Conservation (phyloP, 1,140 invertebrate species). For the Cecropterus lyciades region DNA sequence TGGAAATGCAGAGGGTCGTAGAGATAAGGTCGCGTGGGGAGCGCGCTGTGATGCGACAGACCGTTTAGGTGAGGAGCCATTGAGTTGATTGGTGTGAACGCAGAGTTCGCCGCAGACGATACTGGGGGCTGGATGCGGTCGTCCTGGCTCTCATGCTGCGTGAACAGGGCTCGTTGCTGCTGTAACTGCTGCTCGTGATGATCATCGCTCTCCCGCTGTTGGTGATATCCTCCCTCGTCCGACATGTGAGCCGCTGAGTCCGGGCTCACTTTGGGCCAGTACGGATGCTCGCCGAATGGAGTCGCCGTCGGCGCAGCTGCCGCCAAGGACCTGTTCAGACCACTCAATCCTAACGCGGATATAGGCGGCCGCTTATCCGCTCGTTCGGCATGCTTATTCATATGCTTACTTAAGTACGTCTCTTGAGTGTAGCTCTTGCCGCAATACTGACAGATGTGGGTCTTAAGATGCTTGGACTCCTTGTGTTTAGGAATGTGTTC, state of each 20-base stretch:
- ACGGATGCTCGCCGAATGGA: constrained; percentile 88
- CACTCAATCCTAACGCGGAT: constrained; percentile 86
- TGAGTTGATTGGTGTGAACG: constrained; percentile 95
- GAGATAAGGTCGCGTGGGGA: constrained; percentile 92
- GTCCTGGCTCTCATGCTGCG: constrained; percentile 87
- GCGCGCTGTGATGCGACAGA: constrained; percentile 89
- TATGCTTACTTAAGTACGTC: constrained; percentile 99
- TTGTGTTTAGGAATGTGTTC: constrained; percentile 99
- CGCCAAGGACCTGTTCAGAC: constrained; percentile 82
- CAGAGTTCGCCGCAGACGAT: constrained; percentile 89
- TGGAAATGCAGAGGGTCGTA: constrained; percentile 96
- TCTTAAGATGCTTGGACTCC: constrained; percentile 99
- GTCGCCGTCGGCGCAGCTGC: constrained; percentile 79
- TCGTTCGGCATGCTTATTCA: constrained; percentile 98
- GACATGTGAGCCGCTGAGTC: constrained; percentile 89
- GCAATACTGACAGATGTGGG: constrained; percentile 99
- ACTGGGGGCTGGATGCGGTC: constrained; percentile 82
- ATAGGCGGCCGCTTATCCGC: constrained; percentile 95
- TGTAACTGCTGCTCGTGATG: constrained; percentile 88
- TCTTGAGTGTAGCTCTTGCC: constrained; percentile 99
- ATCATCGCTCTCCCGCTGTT: constrained; percentile 85
- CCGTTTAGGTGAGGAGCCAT: constrained; percentile 90
- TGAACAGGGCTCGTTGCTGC: constrained; percentile 85
- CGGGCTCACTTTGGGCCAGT: constrained; percentile 92
- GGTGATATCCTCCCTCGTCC: constrained; percentile 85